These are phyloP conservation scores for Troides oblongomaculatus DNA, from an alignment of 2,888 invertebrate species.

Conservation along the genomic window DNA sequence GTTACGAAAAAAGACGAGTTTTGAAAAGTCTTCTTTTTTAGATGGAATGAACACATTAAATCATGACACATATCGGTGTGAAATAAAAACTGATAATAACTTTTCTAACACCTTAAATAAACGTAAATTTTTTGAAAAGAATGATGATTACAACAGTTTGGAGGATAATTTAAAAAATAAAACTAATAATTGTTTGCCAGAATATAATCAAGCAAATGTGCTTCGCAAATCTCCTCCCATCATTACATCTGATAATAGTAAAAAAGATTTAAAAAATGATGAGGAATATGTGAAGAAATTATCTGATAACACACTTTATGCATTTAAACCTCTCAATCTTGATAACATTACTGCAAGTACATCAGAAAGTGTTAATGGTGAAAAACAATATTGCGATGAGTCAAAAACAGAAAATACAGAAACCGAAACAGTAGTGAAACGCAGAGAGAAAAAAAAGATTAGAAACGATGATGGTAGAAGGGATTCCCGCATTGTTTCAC, in stretches of 20 bases:
- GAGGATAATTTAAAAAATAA: slow-evolving; percentile 38
- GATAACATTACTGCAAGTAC: slow-evolving; percentile 37
- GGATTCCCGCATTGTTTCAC: slow-evolving; percentile 72
- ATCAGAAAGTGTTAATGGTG: slow-evolving; percentile 31
- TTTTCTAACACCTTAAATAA: slow-evolving; percentile 64
- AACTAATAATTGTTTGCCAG: slow-evolving; percentile 29
- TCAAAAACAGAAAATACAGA: slow-evolving; percentile 47
- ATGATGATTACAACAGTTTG: slow-evolving; percentile 44
- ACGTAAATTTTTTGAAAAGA: slow-evolving; percentile 65
- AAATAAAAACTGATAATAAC: slow-evolving; percentile 53
- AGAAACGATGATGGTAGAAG: slow-evolving; percentile 69
- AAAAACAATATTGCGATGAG: slow-evolving; percentile 25
- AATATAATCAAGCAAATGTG: slow-evolving; percentile 30
- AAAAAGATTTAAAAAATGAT: slow-evolving; percentile 42
- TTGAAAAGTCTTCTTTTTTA: slow-evolving; percentile 54
- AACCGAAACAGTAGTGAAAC: slow-evolving; percentile 60
- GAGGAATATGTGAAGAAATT: slow-evolving; percentile 48
- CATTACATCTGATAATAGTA: slow-evolving; percentile 38
- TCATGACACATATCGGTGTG: slow-evolving; percentile 48
- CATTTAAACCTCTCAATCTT: slow-evolving; percentile 46
- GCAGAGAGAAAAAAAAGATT: slow-evolving; percentile 66
- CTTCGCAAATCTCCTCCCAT: slow-evolving; percentile 35
- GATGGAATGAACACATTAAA: slow-evolving; percentile 49
- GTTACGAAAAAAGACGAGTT: slow-evolving; percentile 50
- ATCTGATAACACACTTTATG: slow-evolving; percentile 64